Percentiles rank a stretch among this genome's conserved stretches.
Conservation (phyloP, 1,140 invertebrate genomes). For the Tribolium madens region DNA sequence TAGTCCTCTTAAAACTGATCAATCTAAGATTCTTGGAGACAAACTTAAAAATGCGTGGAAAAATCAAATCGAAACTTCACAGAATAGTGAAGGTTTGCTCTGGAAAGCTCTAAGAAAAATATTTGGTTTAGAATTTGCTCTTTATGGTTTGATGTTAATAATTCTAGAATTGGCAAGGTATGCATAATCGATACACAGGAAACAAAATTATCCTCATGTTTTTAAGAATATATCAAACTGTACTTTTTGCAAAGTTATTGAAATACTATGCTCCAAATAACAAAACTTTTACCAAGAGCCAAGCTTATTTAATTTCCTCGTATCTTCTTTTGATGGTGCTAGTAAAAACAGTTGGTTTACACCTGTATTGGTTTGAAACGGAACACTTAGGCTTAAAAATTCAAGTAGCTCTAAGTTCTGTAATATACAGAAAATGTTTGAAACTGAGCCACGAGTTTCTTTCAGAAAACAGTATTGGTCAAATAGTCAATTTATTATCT, state of each 20-base stretch:
- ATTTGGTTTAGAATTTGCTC: slow-evolving; percentile 49
- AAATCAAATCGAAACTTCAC: slow-evolving; percentile 58
- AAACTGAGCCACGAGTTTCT: slow-evolving; percentile 78
- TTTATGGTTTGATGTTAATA: slow-evolving; percentile 46
- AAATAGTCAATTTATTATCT: slow-evolving; percentile 86
- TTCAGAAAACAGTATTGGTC: slow-evolving; percentile 80
- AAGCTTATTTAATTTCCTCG: slow-evolving; percentile 74
- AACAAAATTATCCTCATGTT: not conserved
- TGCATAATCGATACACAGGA: not conserved
- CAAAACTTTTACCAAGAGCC: slow-evolving; percentile 55
- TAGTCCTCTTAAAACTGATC: slow-evolving; percentile 40
- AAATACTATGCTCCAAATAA: slow-evolving; percentile 20
- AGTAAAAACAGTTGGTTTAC: slow-evolving; percentile 77
- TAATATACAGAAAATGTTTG: slow-evolving; percentile 86
- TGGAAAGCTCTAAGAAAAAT: slow-evolving; percentile 55
- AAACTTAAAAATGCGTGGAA: slow-evolving; percentile 70
- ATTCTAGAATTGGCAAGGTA: slow-evolving; percentile 44
- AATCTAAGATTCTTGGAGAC: slow-evolving; percentile 67
- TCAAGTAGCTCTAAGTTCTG: slow-evolving; percentile 80
- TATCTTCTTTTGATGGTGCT: slow-evolving; percentile 78
- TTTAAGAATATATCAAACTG: slow-evolving; percentile 44
- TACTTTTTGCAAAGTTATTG: slow-evolving; percentile 42
- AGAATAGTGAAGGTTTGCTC: slow-evolving; percentile 61
- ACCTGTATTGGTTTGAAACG: slow-evolving; percentile 83
- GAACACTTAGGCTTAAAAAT: slow-evolving; percentile 85